Conservation (phyloP, 2,797 vertebrate species). For the Hyperoplus immaculatus region DNA sequence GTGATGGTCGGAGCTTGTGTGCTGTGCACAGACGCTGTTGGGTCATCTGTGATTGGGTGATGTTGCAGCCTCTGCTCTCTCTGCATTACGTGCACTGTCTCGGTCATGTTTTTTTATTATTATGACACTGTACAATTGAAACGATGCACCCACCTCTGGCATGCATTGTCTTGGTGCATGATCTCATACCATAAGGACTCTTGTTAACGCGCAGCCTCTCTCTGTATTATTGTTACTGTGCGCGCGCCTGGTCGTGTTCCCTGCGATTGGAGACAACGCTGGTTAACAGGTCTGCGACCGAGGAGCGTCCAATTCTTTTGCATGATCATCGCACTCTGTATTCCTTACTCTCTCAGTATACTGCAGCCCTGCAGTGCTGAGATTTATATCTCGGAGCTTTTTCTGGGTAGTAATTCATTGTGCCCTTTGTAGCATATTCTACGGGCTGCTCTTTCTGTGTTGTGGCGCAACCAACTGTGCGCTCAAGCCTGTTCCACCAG, state of each 20-base stretch:
- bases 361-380: background rate
- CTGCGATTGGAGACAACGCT: conserved; percentile 8
- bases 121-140: conserved; percentile 7
- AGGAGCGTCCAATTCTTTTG: conserved; percentile 25
- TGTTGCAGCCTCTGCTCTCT: conserved; percentile 43
- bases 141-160: conserved; percentile 27
- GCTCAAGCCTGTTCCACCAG: conserved; percentile 29
- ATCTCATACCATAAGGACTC: conserved; percentile 44
- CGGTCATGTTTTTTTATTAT: conserved; percentile 19
- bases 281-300: conserved; percentile 71
- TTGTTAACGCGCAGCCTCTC: conserved; percentile 59
- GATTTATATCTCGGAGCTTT: background rate
- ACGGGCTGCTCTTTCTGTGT: background rate
- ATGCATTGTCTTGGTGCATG: conserved; percentile 12
- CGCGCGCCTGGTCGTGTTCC: conserved; percentile 5
- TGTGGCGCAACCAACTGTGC: conserved; percentile 45
- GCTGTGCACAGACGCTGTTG: conserved; percentile 34
- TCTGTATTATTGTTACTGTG: conserved; percentile 12
- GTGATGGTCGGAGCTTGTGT: conserved; percentile 20
- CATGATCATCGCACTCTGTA: conserved; percentile 31
- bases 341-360: conserved; percentile 16
- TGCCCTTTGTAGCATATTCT: background rate
- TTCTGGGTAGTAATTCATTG: background rate
- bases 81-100: conserved; percentile 45
- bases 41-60: conserved; percentile 73